Evolutionary conservation across 2,888 invertebrate species (phyloP).

Genomic region (Bellardia pandia): DNA sequence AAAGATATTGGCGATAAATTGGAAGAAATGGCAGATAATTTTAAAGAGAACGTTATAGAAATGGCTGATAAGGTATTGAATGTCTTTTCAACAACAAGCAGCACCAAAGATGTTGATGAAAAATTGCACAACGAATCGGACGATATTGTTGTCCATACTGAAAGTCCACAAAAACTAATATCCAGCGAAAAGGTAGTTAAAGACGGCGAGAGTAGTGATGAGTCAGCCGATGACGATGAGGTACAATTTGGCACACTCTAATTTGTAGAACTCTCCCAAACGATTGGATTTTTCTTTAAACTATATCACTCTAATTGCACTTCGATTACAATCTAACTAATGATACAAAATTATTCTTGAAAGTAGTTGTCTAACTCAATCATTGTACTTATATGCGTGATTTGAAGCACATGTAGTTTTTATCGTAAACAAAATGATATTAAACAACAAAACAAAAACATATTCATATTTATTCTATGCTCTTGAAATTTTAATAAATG

Average conservation of each 20-base stretch:
- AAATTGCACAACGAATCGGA: conserved; percentile 36
- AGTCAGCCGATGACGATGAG: conserved; percentile 79
- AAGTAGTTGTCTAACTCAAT: conserved; percentile 44
- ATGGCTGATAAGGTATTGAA: conserved; percentile 41
- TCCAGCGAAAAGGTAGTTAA: neutral
- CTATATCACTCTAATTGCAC: conserved; percentile 60
- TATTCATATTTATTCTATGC: conserved; percentile 31
- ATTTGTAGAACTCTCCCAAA: conserved; percentile 54
- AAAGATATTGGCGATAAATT: conserved; percentile 56
- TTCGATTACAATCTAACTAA: conserved; percentile 33
- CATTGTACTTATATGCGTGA: conserved; percentile 63
- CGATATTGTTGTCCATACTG: conserved; percentile 32
- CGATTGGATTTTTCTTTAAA: conserved; percentile 46
- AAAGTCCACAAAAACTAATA: neutral
- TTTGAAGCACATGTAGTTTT: conserved; percentile 64
- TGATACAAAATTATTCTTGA: conserved; percentile 56
- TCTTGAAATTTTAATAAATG: conserved; percentile 58
- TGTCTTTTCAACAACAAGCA: neutral
- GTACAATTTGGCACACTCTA: conserved; percentile 84
- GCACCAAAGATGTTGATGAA: conserved; percentile 3
- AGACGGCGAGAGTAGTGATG: conserved; percentile 60
- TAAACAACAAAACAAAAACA: neutral
- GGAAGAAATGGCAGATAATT: conserved; percentile 51
- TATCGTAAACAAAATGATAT: conserved; percentile 23
- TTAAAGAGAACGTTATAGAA: conserved; percentile 57